Conservation (phyloP, 1,140 invertebrate genomes). For the Caerostris darwini region DNA sequence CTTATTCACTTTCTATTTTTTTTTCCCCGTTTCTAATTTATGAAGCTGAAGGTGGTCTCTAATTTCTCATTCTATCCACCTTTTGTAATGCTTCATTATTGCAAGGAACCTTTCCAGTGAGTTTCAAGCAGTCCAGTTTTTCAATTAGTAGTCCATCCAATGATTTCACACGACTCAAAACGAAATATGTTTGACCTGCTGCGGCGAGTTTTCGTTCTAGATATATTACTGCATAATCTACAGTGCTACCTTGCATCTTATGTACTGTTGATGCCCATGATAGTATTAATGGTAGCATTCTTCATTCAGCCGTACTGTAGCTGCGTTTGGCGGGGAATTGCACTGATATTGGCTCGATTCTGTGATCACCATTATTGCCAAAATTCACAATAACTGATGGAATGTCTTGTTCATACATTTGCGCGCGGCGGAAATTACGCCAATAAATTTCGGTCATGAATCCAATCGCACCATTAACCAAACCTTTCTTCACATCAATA, state of each 20-base stretch:
- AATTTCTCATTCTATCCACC: conserved; percentile 59
- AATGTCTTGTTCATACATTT: conserved; percentile 54
- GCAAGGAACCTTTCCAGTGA: conserved; percentile 61
- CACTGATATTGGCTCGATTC: no score
- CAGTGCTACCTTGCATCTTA: conserved; percentile 45
- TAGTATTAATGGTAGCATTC: no score
- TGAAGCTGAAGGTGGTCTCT: neutral
- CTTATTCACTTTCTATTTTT: no score
- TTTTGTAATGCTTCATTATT: conserved; percentile 65
- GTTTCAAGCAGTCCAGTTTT: conserved; percentile 69
- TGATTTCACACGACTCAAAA: no score
- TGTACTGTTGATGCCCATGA: conserved; percentile 5
- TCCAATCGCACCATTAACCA: conserved; percentile 81
- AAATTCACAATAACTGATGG: conserved; percentile 30
- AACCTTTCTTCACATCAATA: conserved; percentile 80
- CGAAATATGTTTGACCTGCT: conserved; percentile 77
- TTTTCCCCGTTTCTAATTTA: no score
- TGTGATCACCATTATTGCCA: conserved; percentile 46
- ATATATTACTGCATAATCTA: neutral
- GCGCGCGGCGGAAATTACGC: conserved; percentile 78
- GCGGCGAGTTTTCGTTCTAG: conserved; percentile 23
- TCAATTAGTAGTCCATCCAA: conserved; percentile 71
- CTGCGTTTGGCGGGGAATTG: conserved; percentile 45
- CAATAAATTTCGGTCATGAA: conserved; percentile 80
- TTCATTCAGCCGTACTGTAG: conserved; percentile 57